Evolutionary conservation across 2,113 vertebrate species (phyloP).

Genomic region (Archocentrus centrarchus): DNA sequence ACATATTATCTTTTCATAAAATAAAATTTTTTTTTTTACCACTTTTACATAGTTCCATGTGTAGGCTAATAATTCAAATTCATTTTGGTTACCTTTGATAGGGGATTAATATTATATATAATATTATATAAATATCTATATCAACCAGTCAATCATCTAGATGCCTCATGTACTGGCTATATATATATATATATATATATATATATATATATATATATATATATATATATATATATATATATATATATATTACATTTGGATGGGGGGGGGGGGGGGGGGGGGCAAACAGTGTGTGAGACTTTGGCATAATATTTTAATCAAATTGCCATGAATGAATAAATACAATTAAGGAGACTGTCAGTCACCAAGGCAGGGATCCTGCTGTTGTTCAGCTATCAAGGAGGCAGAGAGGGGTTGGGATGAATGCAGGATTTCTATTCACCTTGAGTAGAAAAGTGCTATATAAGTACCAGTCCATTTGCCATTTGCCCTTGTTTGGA

Average conservation of each 20-base stretch:
- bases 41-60: not conserved
- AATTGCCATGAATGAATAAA: constrained; percentile 99
- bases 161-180: too few species aligned
- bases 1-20: not conserved
- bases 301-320: constrained; percentile 99
- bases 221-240: too few species aligned
- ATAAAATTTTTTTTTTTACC: not conserved
- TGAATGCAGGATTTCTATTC: not conserved
- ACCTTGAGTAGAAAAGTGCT: not conserved
- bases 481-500: not conserved
- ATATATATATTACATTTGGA: constrained; percentile 82
- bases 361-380: constrained; percentile 89
- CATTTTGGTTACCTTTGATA: not conserved
- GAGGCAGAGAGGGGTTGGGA: constrained; percentile 64
- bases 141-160: not conserved
- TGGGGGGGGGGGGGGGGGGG: constrained; percentile 96
- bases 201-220: too few species aligned
- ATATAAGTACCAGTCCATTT: not conserved
- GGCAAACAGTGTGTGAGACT: constrained; percentile 99
- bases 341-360: constrained; percentile 99
- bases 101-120: too few species aligned
- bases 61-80: not conserved
- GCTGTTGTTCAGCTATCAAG: constrained; percentile 87
- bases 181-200: too few species aligned
- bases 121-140: not conserved